A percentile compares a stretch with the other conserved stretches of the same genome.
phyloP scores from a whole-genome alignment of 2,888 invertebrate species.

The Mesoligia furuncula region DNA sequence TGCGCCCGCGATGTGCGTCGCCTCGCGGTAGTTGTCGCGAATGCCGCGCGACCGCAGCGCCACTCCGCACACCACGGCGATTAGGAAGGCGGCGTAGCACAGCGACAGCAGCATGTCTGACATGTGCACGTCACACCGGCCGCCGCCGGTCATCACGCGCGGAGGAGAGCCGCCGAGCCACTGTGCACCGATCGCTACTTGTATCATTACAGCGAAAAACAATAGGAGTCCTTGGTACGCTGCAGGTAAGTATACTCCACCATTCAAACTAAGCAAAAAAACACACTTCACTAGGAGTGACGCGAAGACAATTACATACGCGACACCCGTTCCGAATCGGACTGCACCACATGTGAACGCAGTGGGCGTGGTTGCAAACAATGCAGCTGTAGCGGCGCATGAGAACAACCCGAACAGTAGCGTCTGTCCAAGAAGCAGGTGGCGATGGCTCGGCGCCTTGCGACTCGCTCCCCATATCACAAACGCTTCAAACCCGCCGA shows the following conservation, averaged over 20 bases:
- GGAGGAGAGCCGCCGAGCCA: conserved; percentile 96
- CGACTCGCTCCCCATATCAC: conserved; percentile 95
- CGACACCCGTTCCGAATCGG: conserved; percentile 95
- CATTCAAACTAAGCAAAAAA: conserved; percentile 97
- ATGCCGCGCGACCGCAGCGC: conserved; percentile 96
- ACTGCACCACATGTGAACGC: conserved; percentile 95
- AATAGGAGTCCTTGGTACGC: conserved; percentile 97
- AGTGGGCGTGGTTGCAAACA: conserved; percentile 94
- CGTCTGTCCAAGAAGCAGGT: conserved; percentile 96
- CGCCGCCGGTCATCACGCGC: conserved; percentile 76
- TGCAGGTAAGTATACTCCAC: conserved; percentile 97
- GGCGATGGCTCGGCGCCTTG: conserved; percentile 95
- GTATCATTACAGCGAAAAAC: conserved; percentile 97
- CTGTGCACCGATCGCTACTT: conserved; percentile 95
- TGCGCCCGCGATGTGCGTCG: conserved; percentile 97
- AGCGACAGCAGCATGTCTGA: conserved; percentile 94
- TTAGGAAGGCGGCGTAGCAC: conserved; percentile 95
- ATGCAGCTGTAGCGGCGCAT: conserved; percentile 94
- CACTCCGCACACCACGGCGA: conserved; percentile 95
- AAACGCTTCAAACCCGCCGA: conserved; percentile 96
- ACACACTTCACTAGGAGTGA: conserved; percentile 98
- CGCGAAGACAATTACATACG: conserved; percentile 96
- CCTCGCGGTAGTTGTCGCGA: conserved; percentile 97
- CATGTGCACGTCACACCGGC: conserved; percentile 92
- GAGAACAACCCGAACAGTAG: conserved; percentile 95